Conservation (phyloP, 2,113 vertebrate species). For the Myiopsitta monachus region DNA sequence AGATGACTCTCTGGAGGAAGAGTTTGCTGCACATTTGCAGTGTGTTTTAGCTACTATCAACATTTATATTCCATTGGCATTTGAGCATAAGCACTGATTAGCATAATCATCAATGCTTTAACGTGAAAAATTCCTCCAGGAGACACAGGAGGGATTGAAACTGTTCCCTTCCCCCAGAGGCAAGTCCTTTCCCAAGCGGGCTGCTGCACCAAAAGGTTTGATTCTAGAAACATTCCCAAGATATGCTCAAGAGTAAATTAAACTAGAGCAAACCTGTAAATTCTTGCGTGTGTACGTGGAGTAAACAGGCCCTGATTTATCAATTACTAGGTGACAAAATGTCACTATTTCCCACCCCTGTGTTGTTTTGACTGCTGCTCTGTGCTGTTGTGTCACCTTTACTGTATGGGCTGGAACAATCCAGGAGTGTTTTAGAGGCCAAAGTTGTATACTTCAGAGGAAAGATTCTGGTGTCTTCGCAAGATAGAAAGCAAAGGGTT, state of each 20-base stretch:
- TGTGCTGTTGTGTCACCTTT: not conserved
- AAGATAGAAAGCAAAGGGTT: not conserved
- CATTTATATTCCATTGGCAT: constrained; percentile 54
- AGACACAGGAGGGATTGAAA: constrained; percentile 17
- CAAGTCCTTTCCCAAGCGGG: constrained; percentile 20
- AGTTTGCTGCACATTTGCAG: not conserved
- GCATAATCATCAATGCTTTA: constrained; percentile 44
- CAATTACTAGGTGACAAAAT: not conserved
- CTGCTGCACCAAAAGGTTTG: constrained; percentile 19
- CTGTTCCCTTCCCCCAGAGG: not conserved
- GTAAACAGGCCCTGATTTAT: not conserved
- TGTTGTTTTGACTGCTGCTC: constrained; percentile 20
- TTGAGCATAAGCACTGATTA: constrained; percentile 49
- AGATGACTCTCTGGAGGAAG: constrained; percentile 34
- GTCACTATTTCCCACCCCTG: not conserved
- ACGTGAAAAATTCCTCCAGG: constrained; percentile 36
- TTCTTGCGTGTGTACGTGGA: not conserved
- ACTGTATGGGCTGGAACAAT: not conserved
- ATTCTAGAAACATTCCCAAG: constrained; percentile 17
- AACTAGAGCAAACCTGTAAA: constrained; percentile 1
- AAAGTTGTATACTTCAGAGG: not conserved
- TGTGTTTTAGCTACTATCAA: constrained; percentile 55
- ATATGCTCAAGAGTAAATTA: constrained; percentile 4
- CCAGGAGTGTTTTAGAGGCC: not conserved
- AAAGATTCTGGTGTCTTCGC: not conserved